phyloP scores from a whole-genome alignment of 2,113 vertebrate genomes.

The Turdus rufiventris region DNA sequence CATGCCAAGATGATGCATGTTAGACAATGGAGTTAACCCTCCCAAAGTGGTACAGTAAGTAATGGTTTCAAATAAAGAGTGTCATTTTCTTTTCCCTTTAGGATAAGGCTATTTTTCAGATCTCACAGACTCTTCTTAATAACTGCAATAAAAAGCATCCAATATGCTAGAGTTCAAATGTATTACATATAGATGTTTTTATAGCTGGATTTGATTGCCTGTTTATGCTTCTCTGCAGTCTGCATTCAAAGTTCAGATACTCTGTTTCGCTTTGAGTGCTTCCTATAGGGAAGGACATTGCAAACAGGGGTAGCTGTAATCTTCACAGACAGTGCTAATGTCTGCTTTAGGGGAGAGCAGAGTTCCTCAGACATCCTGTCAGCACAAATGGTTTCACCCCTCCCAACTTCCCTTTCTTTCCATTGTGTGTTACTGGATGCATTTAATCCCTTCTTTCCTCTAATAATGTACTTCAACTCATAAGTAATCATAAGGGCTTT shows the following conservation, averaged over 20 bases:
- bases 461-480: not conserved
- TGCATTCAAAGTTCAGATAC: constrained; percentile 20
- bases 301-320: not conserved
- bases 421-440: not conserved
- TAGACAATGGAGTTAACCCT: constrained; percentile 46
- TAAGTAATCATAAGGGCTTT: not conserved
- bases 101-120: constrained; percentile 25
- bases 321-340: not conserved
- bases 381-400: not conserved
- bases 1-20: constrained; percentile 30
- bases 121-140: constrained; percentile 37
- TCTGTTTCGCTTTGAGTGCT: constrained; percentile 11
- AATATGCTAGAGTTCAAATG: constrained; percentile 1
- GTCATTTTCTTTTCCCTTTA: constrained; percentile 41
- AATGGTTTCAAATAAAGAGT: constrained; percentile 53
- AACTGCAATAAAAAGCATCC: constrained; percentile 48
- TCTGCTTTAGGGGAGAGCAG: not conserved
- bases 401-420: not conserved
- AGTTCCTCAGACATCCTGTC: not conserved
- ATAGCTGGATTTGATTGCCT: constrained; percentile 47
- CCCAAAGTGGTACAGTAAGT: constrained; percentile 39
- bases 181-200: constrained; percentile 34
- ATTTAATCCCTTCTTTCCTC: constrained; percentile 21
- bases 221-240: constrained; percentile 29
- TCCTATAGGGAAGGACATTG: constrained; percentile 15